Conservation (phyloP, 2,797 vertebrate genomes). For the Sebastes oblongus region DNA sequence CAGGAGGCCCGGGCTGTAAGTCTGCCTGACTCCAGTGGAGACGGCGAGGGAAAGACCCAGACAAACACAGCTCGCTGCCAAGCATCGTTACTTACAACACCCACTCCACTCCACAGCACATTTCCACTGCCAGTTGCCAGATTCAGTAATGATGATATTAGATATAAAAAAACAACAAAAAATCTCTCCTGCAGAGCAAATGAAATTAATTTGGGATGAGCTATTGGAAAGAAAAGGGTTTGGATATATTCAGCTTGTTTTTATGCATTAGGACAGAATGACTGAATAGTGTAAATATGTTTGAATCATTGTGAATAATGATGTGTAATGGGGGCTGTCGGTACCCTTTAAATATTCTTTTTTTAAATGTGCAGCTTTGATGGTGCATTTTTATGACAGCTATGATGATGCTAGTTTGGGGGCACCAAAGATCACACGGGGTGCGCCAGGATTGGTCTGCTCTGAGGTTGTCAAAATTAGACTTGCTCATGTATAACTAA, state of each 20-base stretch:
- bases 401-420: neutral
- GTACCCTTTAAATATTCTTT: neutral
- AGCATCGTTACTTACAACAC: conserved; percentile 55
- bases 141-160: conserved; percentile 30
- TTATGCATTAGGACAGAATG: conserved; percentile 1
- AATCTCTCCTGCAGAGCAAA: conserved; percentile 27
- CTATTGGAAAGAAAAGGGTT: conserved; percentile 13
- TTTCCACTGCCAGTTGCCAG: conserved; percentile 60
- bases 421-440: too few species aligned
- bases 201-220: conserved; percentile 37
- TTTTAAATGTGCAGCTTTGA: neutral
- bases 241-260: neutral
- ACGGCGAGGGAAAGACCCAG: conserved; percentile 43
- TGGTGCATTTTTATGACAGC: neutral
- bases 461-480: too few species aligned
- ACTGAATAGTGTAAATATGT: conserved; percentile 3
- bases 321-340: neutral
- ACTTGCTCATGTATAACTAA: too few species aligned
- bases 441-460: too few species aligned
- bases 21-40: conserved; percentile 36
- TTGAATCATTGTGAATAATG: conserved; percentile 14
- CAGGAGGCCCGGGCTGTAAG: conserved; percentile 22
- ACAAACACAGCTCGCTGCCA: conserved; percentile 58
- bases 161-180: conserved; percentile 40
- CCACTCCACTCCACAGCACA: conserved; percentile 34